Conservation (phyloP, 2,888 invertebrate species). For the Melikaiella ostensackeni region DNA sequence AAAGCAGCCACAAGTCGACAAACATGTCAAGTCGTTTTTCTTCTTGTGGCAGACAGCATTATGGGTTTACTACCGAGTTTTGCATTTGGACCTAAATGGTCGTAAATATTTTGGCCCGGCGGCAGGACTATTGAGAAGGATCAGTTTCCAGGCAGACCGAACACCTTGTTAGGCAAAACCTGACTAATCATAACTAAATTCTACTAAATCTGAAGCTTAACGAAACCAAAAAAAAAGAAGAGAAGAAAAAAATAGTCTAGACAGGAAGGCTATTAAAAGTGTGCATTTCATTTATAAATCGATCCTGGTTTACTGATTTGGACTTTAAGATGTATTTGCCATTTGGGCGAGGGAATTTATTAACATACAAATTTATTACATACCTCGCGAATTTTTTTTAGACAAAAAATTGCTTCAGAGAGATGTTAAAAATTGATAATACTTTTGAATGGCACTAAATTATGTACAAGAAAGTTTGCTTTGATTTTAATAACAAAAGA, state of each 20-base stretch:
- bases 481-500: no score
- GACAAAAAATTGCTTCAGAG: background rate
- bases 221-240: background rate
- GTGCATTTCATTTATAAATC: slow-evolving; percentile 13
- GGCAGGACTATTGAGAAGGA: slow-evolving; percentile 5
- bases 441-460: background rate
- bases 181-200: slow-evolving; percentile 1
- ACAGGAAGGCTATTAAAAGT: slow-evolving; percentile 19
- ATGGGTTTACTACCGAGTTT: slow-evolving; percentile 25
- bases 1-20: background rate
- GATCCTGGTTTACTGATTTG: slow-evolving; percentile 3
- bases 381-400: background rate
- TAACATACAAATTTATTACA: background rate
- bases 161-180: slow-evolving; percentile 30
- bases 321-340: slow-evolving; percentile 28
- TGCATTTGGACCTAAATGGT: slow-evolving; percentile 18
- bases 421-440: slow-evolving; percentile 17
- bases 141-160: slow-evolving; percentile 12
- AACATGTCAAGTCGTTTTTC: background rate
- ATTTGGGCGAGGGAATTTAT: background rate
- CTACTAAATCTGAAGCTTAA: slow-evolving; percentile 17
- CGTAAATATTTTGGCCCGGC: slow-evolving; percentile 21
- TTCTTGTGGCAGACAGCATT: slow-evolving; percentile 3
- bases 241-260: slow-evolving; percentile 18
- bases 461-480: background rate